Evolutionary conservation across 2,797 vertebrate species (phyloP), one percentile per base, ranked within the genome.

Genomic region (Chelon auratus): DNA sequence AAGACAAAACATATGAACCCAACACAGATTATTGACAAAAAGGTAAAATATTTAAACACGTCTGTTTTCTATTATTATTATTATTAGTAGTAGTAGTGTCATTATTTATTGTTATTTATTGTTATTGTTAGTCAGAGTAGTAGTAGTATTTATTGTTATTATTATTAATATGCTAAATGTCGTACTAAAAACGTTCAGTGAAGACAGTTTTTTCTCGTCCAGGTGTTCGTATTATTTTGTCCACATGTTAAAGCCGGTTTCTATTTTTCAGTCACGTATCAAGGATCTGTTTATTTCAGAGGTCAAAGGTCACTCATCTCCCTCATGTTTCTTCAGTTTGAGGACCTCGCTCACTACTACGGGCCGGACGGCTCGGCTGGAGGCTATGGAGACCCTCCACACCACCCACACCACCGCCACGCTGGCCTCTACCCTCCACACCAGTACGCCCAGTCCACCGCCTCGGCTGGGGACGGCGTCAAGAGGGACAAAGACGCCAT

Each of bases 401-500:
- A 96, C 78, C 83, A 51, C 15, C 82, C 71, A 43, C 75, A 64
- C 45, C 76, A 40, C 26, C 15, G 71, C 74, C 20, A 40, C 9
- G 20, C 68, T 2, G 54, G 72, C 80, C 94, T 94, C 62, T 95
- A 96, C 56, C 95, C 96, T 72, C 92, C 94, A 8, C 96, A 97
- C 92, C 96, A 96, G 88, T 97, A 95, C 84, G 87, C 95, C 77
- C 96, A 96, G 93, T 92, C 94, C 68, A 92, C 92, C 75, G 5
- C 90, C 93, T 93, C 78, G 91, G 94, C 87, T 86, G 92, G 95
- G 2, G 94, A 95, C 83, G 95, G 96, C 81, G 90, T 95, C 90
- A 97, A 96, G 93, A 96, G 96, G 93, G 97, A 98, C 95, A 98
- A 96, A 95, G 97, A 98, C 93, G 93, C 96, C 94, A 97, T 98